Evolutionary conservation across 2,888 invertebrate species (phyloP).

Genomic region (Oegoconia quadripuncta): DNA sequence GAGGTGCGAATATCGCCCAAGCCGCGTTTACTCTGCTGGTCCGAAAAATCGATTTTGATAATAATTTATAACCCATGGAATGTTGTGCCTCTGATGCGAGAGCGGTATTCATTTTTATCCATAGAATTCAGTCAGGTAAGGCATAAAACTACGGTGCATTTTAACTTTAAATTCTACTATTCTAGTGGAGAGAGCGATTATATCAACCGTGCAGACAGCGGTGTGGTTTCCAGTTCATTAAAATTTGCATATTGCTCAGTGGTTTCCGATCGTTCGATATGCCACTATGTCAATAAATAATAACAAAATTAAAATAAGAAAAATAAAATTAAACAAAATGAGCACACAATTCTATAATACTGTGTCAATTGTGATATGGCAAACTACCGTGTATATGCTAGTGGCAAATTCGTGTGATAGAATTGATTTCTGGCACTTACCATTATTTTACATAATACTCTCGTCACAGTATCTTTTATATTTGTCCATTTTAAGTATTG

Average conservation of each 20-base stretch:
- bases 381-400: conserved; percentile 16
- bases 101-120: too few relatives aligned
- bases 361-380: conserved; percentile 21
- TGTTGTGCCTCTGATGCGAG: too few relatives aligned
- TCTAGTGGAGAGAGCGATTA: conserved; percentile 4
- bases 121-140: too few relatives aligned
- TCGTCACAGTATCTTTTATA: not conserved
- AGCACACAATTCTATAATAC: conserved; percentile 28
- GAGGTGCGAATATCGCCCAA: too few relatives aligned
- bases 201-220: conserved; percentile 38
- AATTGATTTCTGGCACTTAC: conserved; percentile 21
- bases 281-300: conserved; percentile 68
- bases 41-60: too few relatives aligned
- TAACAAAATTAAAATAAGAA: conserved; percentile 30
- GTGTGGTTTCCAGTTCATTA: conserved; percentile 35
- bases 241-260: conserved; percentile 35
- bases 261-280: conserved; percentile 53
- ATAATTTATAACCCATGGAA: too few relatives aligned
- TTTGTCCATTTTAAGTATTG: not conserved
- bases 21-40: too few relatives aligned
- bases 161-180: too few relatives aligned
- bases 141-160: too few relatives aligned
- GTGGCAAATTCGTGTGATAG: conserved; percentile 25
- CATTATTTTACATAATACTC: conserved; percentile 13
- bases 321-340: conserved; percentile 28